Evolutionary conservation across 2,888 invertebrate species (phyloP).

Genomic region (Caenorhabditis sp.): DNA sequence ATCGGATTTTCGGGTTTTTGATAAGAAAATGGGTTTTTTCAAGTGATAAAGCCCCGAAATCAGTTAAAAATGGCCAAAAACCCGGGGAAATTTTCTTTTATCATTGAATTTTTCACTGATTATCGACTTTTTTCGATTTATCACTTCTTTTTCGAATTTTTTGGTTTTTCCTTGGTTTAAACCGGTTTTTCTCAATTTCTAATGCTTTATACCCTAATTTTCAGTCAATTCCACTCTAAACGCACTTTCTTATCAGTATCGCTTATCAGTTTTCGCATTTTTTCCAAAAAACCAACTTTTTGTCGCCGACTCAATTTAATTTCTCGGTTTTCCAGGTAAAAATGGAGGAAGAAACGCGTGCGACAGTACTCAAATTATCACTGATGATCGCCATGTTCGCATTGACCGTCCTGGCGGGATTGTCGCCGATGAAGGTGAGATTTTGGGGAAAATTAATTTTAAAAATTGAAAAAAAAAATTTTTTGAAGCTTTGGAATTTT

Average conservation of each 20-base stretch:
- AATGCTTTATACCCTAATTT: neutral
- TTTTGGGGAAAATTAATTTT: neutral
- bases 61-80: neutral
- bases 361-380: slow-evolving; percentile 86
- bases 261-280: slow-evolving; percentile 33
- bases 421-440: slow-evolving; percentile 88
- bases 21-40: neutral
- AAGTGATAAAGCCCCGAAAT: neutral
- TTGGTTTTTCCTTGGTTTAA: neutral
- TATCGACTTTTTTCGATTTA: slow-evolving; percentile 2
- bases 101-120: neutral
- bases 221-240: neutral
- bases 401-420: slow-evolving; percentile 89
- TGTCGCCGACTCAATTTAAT: slow-evolving; percentile 4
- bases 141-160: neutral
- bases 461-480: neutral
- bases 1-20: neutral
- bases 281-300: too few relatives aligned
- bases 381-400: slow-evolving; percentile 90
- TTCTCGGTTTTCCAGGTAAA: slow-evolving; percentile 15
- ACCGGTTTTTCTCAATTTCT: neutral
- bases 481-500: too few relatives aligned
- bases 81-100: neutral
- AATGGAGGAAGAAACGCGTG: slow-evolving; percentile 60
- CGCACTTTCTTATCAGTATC: slow-evolving; percentile 5